phyloP scores from a whole-genome alignment of 2,888 invertebrate genomes.

The Dimorphilus gyrociliatus region DNA sequence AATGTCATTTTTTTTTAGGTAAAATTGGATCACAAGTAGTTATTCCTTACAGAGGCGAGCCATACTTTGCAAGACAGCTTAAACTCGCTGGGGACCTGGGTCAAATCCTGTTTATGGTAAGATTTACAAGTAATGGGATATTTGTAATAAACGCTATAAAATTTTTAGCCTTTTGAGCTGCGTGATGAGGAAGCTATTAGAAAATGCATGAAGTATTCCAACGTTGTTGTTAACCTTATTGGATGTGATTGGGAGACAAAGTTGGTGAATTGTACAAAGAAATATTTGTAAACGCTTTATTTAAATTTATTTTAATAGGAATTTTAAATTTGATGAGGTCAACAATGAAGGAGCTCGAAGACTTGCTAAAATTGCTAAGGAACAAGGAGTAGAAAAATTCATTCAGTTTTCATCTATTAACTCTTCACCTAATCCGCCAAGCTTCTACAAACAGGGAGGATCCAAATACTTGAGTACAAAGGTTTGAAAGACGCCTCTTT shows the following conservation, averaged over 20 bases:
- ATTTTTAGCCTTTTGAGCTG: conserved; percentile 55
- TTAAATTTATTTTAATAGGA: conserved; percentile 41
- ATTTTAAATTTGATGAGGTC: conserved; percentile 69
- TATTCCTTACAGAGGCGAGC: conserved; percentile 75
- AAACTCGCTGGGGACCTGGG: conserved; percentile 84
- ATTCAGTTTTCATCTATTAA: conserved; percentile 82
- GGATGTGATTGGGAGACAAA: conserved; percentile 81
- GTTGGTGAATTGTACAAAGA: conserved; percentile 18
- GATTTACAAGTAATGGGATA: too few species aligned
- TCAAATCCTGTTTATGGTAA: conserved; percentile 60
- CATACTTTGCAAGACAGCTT: conserved; percentile 56
- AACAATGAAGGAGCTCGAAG: conserved; percentile 65
- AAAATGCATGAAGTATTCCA: conserved; percentile 69
- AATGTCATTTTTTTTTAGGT: conserved; percentile 40
- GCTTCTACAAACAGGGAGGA: conserved; percentile 52
- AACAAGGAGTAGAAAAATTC: conserved; percentile 70
- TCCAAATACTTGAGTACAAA: conserved; percentile 26
- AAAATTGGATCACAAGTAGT: conserved; percentile 52
- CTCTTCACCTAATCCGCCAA: conserved; percentile 51
- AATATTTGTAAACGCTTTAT: not conserved
- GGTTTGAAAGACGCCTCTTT: conserved; percentile 11
- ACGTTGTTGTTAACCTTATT: conserved; percentile 85
- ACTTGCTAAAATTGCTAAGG: conserved; percentile 57
- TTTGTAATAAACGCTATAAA: too few species aligned
- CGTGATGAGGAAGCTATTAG: conserved; percentile 65